Evolutionary conservation across 2,888 invertebrate species (phyloP).

Genomic region (Glaucopsyche alexis): DNA sequence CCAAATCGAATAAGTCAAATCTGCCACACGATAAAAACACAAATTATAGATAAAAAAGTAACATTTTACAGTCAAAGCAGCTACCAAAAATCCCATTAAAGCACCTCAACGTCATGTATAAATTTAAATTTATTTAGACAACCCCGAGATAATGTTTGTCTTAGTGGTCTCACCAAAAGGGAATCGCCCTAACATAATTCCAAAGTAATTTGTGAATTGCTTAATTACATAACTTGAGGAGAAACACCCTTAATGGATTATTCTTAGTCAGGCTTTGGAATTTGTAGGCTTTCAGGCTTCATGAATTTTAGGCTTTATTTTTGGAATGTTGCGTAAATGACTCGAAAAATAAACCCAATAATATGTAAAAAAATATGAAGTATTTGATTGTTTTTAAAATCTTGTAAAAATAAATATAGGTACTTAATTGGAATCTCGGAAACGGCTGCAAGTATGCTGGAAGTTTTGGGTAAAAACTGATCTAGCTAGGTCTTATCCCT

Average conservation of each 20-base stretch:
- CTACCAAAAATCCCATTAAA: constrained; percentile 10
- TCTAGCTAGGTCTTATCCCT: too few species aligned
- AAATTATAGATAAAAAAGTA: too few species aligned
- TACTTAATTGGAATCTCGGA: too few species aligned
- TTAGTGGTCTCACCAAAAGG: not conserved
- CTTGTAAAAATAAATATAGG: too few species aligned
- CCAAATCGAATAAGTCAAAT: too few species aligned
- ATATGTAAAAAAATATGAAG: not conserved
- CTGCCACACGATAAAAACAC: too few species aligned
- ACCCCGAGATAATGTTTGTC: constrained; percentile 10
- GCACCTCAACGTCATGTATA: not conserved
- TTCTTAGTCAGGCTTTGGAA: constrained; percentile 2
- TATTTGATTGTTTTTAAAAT: not conserved
- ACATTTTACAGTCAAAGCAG: not conserved
- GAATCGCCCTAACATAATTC: not conserved
- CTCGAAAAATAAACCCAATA: not conserved
- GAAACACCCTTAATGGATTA: constrained; percentile 7
- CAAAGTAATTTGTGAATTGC: constrained; percentile 2
- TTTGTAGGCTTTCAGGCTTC: not conserved
- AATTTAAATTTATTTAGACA: constrained; percentile 20
- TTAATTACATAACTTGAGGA: constrained; percentile 15
- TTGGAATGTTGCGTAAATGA: not conserved
- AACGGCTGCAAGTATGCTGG: too few species aligned
- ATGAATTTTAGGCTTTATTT: not conserved
- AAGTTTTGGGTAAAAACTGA: too few species aligned